Evolutionary conservation across 2,888 invertebrate species (phyloP).

Genomic region (Drosophila mercatorum): DNA sequence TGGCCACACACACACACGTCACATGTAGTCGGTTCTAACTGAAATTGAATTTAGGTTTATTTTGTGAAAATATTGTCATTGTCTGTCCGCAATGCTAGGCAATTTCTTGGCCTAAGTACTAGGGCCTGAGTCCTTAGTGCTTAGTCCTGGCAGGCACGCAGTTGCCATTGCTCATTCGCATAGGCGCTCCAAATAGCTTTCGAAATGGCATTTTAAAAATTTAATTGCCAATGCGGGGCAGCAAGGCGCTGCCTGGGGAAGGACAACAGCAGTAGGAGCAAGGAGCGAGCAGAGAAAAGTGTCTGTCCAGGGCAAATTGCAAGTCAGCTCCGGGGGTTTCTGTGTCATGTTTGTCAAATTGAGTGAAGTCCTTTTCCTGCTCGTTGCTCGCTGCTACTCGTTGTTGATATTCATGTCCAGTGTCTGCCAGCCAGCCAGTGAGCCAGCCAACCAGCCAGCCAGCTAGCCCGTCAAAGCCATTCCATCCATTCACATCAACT

Average conservation of each 20-base stretch:
- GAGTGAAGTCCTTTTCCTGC: slow-evolving; percentile 62
- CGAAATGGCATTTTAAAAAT: slow-evolving; percentile 72
- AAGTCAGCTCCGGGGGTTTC: slow-evolving; percentile 67
- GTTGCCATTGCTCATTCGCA: slow-evolving; percentile 54
- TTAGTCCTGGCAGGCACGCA: slow-evolving; percentile 25
- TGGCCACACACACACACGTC: slow-evolving; percentile 2
- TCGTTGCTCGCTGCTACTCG: slow-evolving; percentile 27
- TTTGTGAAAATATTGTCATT: slow-evolving; percentile 50
- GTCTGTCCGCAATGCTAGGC: slow-evolving; percentile 24
- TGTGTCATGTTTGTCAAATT: slow-evolving; percentile 79
- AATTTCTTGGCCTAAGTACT: slow-evolving; percentile 11
- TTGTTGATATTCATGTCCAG: slow-evolving; percentile 54
- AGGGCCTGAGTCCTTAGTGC: background rate
- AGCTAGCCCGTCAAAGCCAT: slow-evolving; percentile 17
- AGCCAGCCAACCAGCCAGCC: background rate
- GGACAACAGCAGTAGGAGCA: background rate
- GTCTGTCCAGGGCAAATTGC: slow-evolving; percentile 60
- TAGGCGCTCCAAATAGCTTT: slow-evolving; percentile 57
- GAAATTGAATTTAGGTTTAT: slow-evolving; percentile 70
- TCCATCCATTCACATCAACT: slow-evolving; percentile 31
- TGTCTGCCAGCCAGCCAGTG: slow-evolving; percentile 1
- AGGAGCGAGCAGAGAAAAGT: slow-evolving; percentile 13
- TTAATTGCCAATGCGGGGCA: slow-evolving; percentile 59
- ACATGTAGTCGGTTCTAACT: slow-evolving; percentile 6
- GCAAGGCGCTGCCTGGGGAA: background rate